Base-by-base conservation (phyloP, 2,888 invertebrate species). In the Patella ulyssiponensis region DNA sequence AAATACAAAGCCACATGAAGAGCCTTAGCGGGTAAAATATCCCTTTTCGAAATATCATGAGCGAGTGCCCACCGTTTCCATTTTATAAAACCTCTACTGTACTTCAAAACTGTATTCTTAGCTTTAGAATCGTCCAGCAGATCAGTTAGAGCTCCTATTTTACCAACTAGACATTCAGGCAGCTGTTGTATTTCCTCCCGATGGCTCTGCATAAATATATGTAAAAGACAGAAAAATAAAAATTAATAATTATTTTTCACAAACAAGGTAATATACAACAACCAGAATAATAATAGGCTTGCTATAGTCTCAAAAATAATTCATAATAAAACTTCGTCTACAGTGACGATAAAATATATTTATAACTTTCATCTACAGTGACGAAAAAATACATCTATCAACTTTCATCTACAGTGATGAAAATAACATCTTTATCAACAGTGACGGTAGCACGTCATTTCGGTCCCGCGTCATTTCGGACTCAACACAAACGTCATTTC, bases 1-100 rank as follows among this genome's bases (percentile, higher is more conserved):
- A 80, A 72, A 76, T 80, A 78, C 17, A 80, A 64, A n/a, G 58
- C 58, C 20, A 64, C 58, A 20, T 64, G 58, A 64, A 64, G 58
- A 20, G 58, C 4, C 20, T 64, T 64, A 64, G 58, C 58, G n/a
- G 58, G 58, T 64, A 64, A 64, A 64, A 64, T 64, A 64, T 17
- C 58, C n/a, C 58, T 64, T 9, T 64, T 20, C 20, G 58, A n/a
- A 11, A n/a, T 11, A n/a, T 20, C 58, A 64, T 64, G n/a, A n/a
- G n/a, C 9, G 20, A 11, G n/a, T 64, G 58, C 58, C 58, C 17
- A 64, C 7, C 58, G 20, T 64, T 64, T 64, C 58, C 58, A n/a
- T 11, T 12, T 64, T 11, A 64, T 58, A 58, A 58, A 58, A 11
- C 58, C 58, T 15, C 58, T 58, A 15, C 58, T 58, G 15, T 58